Base-by-base conservation (phyloP, 2,888 invertebrate genomes). In the Hylaea fasciaria region DNA sequence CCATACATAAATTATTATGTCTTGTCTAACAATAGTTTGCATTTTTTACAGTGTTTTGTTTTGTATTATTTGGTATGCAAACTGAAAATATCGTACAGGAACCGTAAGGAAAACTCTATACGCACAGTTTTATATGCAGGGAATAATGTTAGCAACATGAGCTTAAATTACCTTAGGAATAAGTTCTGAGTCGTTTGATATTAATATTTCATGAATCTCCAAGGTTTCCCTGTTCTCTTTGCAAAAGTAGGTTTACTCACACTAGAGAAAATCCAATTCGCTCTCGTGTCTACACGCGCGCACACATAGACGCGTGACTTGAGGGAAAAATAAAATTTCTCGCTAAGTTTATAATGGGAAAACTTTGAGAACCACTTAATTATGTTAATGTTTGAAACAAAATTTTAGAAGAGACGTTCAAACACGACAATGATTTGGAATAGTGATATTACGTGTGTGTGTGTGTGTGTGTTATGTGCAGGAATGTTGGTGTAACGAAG, bases 261-360 rank as follows among this genome's bases (percentile, higher is more conserved):
- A 92, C 92, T 74, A 86, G 71, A 70, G 83, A 82, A 91, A 91
- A 92, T 91, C 91, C 92, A 91, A 92, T 91, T 91, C 91, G 89
- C 90, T 81, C 85, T 77, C 77, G 77, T 81, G 91, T 91, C 70
- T 77, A 81, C 76, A 91, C 87, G 81, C 81, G 76, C 89, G 87
- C 91, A 91, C 92, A 92, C 92, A 81, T 71, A 67, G 73, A 80
- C 84, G 83, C 79, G 77, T 90, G 90, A 91, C 92, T 91, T 91
- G 91, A 91, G 92, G 92, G 92, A 91, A 92, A 92, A 92, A 92
- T 92, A 92, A 92, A 92, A 92, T 91, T 92, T 91, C 91, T 92
- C 90, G 88, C 91, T 91, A 92, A 92, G 92, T 92, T 92, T 91
- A 91, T 92, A 92, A 92, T 92, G 92, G 92, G 92, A 92, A 92